Conservation (phyloP, 2,797 vertebrate species). For the Meda fulgida region DNA sequence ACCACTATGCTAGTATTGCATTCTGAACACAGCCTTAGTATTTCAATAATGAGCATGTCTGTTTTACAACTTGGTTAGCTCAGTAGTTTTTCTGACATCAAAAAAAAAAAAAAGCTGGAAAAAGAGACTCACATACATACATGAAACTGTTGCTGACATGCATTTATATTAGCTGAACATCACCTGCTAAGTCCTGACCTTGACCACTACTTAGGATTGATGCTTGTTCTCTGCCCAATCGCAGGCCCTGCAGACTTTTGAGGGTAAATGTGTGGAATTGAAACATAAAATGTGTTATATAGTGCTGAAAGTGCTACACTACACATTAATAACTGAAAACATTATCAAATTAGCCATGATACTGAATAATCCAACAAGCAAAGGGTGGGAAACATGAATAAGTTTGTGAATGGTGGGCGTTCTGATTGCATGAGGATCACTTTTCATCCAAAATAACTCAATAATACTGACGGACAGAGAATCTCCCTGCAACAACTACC, state of each 20-base stretch:
- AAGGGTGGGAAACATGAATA: not conserved
- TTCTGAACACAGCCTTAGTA: slow-evolving; percentile 4
- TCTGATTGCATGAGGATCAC: not conserved
- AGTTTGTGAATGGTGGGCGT: not conserved
- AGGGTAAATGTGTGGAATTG: not conserved
- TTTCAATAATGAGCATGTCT: not conserved
- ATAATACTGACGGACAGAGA: not conserved
- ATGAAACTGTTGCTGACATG: slow-evolving; percentile 64
- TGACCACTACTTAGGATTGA: not conserved
- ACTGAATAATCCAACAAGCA: not conserved
- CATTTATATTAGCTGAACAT: slow-evolving; percentile 61
- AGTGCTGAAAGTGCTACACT: not conserved
- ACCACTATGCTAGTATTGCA: not conserved
- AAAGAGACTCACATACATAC: slow-evolving; percentile 62
- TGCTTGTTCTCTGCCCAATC: not conserved
- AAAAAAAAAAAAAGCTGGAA: slow-evolving; percentile 63
- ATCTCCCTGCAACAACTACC: not conserved
- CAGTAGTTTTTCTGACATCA: not conserved
- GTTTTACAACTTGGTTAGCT: not conserved
- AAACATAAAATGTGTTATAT: not conserved
- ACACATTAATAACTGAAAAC: not conserved
- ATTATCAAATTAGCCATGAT: not conserved
- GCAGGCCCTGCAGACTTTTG: not conserved
- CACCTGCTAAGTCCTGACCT: slow-evolving; percentile 66
- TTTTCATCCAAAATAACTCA: not conserved